Conservation (phyloP, 2,888 invertebrate species). For the Cheilosia variabilis region DNA sequence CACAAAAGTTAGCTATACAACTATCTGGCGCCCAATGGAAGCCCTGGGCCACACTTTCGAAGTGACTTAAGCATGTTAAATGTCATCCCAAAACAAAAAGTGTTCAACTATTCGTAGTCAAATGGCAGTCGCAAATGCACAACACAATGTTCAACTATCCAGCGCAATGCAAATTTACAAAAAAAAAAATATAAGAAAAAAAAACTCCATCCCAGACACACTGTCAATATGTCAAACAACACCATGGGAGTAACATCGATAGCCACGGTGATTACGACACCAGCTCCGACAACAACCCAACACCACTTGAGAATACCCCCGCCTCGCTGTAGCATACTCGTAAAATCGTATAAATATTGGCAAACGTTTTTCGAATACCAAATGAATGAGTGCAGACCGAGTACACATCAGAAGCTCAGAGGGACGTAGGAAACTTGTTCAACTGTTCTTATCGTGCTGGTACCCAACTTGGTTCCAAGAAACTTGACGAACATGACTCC, state of each 20-base stretch:
- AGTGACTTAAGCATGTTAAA: not conserved
- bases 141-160: not conserved
- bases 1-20: not conserved
- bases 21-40: not conserved
- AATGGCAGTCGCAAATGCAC: not conserved
- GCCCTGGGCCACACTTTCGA: not conserved
- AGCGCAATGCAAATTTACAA: not conserved
- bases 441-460: conserved; percentile 42
- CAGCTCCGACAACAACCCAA: conserved; percentile 34
- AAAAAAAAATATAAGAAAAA: not conserved
- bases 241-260: conserved; percentile 42
- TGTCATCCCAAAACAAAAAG: not conserved
- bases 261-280: conserved; percentile 55
- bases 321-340: conserved; percentile 24
- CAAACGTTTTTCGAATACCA: conserved; percentile 65
- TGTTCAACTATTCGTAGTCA: not conserved
- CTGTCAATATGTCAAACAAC: conserved; percentile 32
- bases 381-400: conserved; percentile 43
- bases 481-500: conserved; percentile 65
- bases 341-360: conserved; percentile 66
- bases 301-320: conserved; percentile 39
- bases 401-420: conserved; percentile 1
- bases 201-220: conserved; percentile 16
- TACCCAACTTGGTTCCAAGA: conserved; percentile 53
- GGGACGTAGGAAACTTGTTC: conserved; percentile 18